A percentile compares a stretch with the other conserved stretches of the same genome.
phyloP scores from a whole-genome alignment of 2,888 invertebrate genomes.

The Oligia fasciuncula region DNA sequence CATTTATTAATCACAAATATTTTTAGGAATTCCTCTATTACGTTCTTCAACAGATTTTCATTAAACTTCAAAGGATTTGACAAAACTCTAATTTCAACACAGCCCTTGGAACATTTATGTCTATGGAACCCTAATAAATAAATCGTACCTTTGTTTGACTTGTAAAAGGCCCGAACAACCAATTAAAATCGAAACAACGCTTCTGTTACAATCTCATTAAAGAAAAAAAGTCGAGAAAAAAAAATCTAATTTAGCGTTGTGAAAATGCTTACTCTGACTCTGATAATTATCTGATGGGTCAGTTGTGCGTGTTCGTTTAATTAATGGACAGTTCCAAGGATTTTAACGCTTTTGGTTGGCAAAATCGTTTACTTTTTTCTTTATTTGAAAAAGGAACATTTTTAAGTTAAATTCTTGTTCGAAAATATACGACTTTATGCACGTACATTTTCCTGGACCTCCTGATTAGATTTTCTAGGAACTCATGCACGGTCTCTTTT shows the following conservation, averaged over 20 bases:
- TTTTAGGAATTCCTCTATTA: neutral
- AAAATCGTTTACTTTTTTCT: conserved; percentile 17
- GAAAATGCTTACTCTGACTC: conserved; percentile 49
- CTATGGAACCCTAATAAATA: conserved; percentile 52
- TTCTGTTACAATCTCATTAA: conserved; percentile 58
- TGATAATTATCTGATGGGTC: conserved; percentile 57
- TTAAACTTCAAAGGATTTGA: conserved; percentile 17
- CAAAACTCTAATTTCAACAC: conserved; percentile 2
- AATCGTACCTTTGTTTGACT: conserved; percentile 60
- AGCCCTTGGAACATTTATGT: conserved; percentile 16
- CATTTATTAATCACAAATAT: neutral
- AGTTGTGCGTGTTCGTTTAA: conserved; percentile 51
- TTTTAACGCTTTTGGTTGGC: conserved; percentile 35
- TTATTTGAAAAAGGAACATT: neutral
- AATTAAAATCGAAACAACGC: conserved; percentile 61
- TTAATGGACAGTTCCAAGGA: conserved; percentile 42
- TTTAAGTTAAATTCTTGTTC: neutral
- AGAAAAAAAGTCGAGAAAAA: conserved; percentile 42
- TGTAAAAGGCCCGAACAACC: conserved; percentile 56
- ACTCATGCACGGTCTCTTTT: neutral
- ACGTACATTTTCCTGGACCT: neutral
- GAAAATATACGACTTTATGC: neutral
- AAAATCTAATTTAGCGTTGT: conserved; percentile 39
- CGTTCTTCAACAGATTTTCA: neutral
- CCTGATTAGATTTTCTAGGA: neutral